Evolutionary conservation across 2,113 vertebrate species (phyloP).

Genomic region (Pomatorhinus ruficollis): DNA sequence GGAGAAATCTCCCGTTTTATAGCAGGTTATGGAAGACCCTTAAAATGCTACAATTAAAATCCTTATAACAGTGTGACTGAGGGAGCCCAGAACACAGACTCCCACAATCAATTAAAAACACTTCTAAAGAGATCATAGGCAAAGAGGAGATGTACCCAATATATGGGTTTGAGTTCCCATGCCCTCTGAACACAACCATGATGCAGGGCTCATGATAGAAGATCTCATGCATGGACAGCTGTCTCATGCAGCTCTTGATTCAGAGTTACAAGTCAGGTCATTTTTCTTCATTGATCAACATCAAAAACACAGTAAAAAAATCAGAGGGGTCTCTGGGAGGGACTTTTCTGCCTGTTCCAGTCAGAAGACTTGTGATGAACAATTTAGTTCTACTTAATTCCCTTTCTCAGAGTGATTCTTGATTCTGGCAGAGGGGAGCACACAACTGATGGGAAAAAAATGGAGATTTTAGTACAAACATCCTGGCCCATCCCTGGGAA

Average conservation of each 20-base stretch:
- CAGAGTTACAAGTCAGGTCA: neutral
- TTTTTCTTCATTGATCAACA: neutral
- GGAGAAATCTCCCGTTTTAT: neutral
- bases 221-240: neutral
- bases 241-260: neutral
- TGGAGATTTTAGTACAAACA: neutral
- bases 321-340: neutral
- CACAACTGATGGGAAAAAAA: accelerated
- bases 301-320: neutral
- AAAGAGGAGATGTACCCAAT: neutral
- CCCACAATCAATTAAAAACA: neutral
- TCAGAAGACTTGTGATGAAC: neutral
- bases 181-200: neutral
- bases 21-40: neutral
- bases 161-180: neutral
- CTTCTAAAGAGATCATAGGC: neutral
- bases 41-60: neutral
- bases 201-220: neutral
- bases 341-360: neutral
- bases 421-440: neutral
- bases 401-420: neutral
- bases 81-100: neutral
- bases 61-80: neutral
- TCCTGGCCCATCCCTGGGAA: neutral
- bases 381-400: neutral